Conservation (phyloP, 2,797 vertebrate species). For the Sylvilagus floridanus region DNA sequence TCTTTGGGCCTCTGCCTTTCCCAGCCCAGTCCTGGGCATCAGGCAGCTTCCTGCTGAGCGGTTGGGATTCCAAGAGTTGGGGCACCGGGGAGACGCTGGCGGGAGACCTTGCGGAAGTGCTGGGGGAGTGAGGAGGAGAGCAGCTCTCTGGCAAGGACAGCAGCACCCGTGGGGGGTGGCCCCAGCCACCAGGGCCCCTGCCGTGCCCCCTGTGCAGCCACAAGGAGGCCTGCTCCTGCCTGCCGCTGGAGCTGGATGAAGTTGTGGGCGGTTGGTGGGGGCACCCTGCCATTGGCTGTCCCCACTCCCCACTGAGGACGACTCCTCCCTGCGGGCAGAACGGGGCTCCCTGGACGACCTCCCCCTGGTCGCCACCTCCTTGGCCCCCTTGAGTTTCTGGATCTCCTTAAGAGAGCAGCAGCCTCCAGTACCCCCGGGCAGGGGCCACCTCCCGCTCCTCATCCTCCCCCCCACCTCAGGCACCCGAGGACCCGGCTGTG, state of each 20-base stretch:
- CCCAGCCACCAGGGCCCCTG: slow-evolving; percentile 79
- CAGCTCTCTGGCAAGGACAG: slow-evolving; percentile 81
- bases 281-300: slow-evolving; percentile 84
- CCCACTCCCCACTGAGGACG: slow-evolving; percentile 85
- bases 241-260: slow-evolving; percentile 83
- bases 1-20: slow-evolving; percentile 83
- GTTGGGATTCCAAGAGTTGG: slow-evolving; percentile 87
- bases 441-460: slow-evolving; percentile 82
- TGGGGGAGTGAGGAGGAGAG: slow-evolving; percentile 86
- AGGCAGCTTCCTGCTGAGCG: slow-evolving; percentile 81
- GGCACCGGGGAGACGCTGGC: slow-evolving; percentile 87
- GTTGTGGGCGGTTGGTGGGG: slow-evolving; percentile 86
- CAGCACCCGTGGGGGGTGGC: slow-evolving; percentile 81
- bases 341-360: slow-evolving; percentile 86
- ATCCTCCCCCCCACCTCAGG: slow-evolving; percentile 88
- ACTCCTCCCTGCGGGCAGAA: slow-evolving; percentile 86
- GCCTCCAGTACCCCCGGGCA: slow-evolving; percentile 90
- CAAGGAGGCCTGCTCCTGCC: slow-evolving; percentile 83
- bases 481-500: slow-evolving; percentile 85
- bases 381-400: slow-evolving; percentile 88
- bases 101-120: slow-evolving; percentile 86
- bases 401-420: slow-evolving; percentile 90
- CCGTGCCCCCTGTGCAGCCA: slow-evolving; percentile 86
- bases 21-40: slow-evolving; percentile 68
- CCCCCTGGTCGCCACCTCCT: slow-evolving; percentile 79